Conservation (phyloP, 2,797 vertebrate genomes). For the Urocyon cinereoargenteus region DNA sequence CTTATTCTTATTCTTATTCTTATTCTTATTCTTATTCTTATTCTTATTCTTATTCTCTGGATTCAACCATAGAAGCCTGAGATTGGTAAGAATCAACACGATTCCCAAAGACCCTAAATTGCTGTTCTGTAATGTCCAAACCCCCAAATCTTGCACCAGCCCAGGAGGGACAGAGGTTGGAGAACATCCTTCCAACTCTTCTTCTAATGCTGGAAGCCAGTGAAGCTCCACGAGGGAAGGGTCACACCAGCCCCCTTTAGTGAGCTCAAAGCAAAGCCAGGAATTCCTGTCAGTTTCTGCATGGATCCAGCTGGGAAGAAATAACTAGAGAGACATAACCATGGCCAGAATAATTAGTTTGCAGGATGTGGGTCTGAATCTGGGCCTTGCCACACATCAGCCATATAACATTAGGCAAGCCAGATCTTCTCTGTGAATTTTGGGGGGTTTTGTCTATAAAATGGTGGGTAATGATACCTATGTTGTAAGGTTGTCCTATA, state of each 20-base stretch:
- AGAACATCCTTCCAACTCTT: neutral
- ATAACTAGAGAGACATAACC: neutral
- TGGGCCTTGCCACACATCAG: accelerated
- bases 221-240: neutral
- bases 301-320: neutral
- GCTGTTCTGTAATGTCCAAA: neutral
- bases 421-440: neutral
- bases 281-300: neutral
- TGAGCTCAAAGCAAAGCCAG: neutral
- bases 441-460: neutral
- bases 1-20: neutral
- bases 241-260: neutral
- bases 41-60: neutral
- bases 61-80: neutral
- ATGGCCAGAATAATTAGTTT: neutral
- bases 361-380: neutral
- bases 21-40: too few relatives aligned
- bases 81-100: neutral
- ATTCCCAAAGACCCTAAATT: neutral
- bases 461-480: neutral
- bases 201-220: too few relatives aligned
- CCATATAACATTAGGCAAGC: neutral
- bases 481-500: neutral
- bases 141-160: neutral
- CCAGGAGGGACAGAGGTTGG: neutral